Percentiles rank a stretch among this genome's conserved stretches.
phyloP scores from a whole-genome alignment of 1,140 invertebrate species.

The Cotesia vestalis region DNA sequence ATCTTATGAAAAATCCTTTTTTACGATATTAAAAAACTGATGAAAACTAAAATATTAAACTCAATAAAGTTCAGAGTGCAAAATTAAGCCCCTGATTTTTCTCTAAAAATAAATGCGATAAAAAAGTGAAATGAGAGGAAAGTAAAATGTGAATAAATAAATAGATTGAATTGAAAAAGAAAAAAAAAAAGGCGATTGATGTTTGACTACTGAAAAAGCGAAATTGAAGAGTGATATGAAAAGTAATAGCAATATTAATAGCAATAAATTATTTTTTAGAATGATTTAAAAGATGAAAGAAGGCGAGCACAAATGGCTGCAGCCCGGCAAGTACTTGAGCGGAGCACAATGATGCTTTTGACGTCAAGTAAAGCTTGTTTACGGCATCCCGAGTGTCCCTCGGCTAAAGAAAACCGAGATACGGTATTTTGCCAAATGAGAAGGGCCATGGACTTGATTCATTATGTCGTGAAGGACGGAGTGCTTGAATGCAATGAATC shows the following conservation, averaged over 20 bases:
- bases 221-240: background rate
- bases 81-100: too few species aligned
- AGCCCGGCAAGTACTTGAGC: constrained; percentile 91
- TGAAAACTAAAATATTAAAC: too few species aligned
- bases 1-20: too few species aligned
- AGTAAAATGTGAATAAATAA: too few species aligned
- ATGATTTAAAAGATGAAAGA: constrained; percentile 94
- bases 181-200: too few species aligned
- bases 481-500: constrained; percentile 74
- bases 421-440: constrained; percentile 98
- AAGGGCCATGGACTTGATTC: constrained; percentile 95
- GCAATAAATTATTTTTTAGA: constrained; percentile 61
- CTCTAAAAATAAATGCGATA: too few species aligned
- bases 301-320: constrained; percentile 94
- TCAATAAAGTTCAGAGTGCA: too few species aligned
- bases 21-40: too few species aligned
- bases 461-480: constrained; percentile 96
- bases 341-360: constrained; percentile 97
- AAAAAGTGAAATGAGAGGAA: too few species aligned
- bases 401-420: constrained; percentile 93
- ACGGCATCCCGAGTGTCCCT: constrained; percentile 92
- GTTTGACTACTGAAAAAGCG: background rate
- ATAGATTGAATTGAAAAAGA: too few species aligned
- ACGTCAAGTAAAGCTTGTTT: constrained; percentile 96
- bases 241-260: constrained; percentile 13